Conservation (phyloP, 2,113 vertebrate species). For the Paralichthys olivaceus region DNA sequence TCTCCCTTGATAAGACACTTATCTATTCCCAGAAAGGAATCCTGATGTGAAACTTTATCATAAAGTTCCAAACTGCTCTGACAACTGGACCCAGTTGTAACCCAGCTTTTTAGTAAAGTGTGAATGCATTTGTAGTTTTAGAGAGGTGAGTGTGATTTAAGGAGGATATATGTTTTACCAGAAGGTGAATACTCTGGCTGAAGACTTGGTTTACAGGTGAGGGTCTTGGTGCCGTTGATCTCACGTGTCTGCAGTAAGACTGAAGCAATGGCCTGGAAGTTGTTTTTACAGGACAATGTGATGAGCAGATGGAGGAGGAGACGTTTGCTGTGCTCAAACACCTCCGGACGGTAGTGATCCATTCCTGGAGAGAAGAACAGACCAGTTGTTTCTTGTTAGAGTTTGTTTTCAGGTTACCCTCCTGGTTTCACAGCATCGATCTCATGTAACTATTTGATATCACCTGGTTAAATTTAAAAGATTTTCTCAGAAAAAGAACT, state of each 20-base stretch:
- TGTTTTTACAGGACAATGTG: conserved; percentile 91
- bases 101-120: not conserved
- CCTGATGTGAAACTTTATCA: conserved; percentile 27
- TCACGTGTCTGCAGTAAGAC: conserved; percentile 93
- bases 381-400: not conserved
- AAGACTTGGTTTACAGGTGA: conserved; percentile 89
- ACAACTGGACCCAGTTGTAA: not conserved
- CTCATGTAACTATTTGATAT: not conserved
- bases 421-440: not conserved
- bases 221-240: conserved; percentile 89
- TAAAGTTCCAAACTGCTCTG: conserved; percentile 40
- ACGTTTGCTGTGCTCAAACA: conserved; percentile 96
- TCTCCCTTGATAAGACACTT: conserved; percentile 70
- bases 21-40: conserved; percentile 64
- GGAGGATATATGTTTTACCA: conserved; percentile 78
- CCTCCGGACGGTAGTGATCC: conserved; percentile 96
- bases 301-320: conserved; percentile 95
- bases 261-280: conserved; percentile 90
- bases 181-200: conserved; percentile 88
- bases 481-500: not conserved
- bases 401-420: not conserved
- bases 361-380: conserved; percentile 82
- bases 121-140: not conserved
- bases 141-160: not conserved
- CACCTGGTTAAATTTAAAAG: not conserved